Conservation (phyloP, 1,140 invertebrate species). For the Nixonia krombeini region DNA sequence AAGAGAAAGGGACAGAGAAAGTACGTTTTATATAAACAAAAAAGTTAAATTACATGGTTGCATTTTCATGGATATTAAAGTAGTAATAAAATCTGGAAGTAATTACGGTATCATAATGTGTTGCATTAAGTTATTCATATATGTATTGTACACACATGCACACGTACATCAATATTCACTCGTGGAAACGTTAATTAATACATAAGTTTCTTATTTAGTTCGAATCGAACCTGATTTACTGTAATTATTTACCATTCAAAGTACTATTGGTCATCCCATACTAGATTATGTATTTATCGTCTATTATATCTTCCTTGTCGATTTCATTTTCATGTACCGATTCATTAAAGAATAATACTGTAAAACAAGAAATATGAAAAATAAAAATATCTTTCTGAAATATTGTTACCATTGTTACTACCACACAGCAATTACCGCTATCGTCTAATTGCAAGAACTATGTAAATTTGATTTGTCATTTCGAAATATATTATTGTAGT, state of each 20-base stretch:
- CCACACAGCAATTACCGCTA: no score
- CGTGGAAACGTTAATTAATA: slow-evolving; percentile 22
- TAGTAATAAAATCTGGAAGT: slow-evolving; percentile 10
- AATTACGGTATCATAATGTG: no score
- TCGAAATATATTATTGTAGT: no score
- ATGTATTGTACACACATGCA: slow-evolving; percentile 24
- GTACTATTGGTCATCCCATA: slow-evolving; percentile 48
- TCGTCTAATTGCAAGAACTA: no score
- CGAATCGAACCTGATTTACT: slow-evolving; percentile 11
- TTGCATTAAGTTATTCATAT: no score
- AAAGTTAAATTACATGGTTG: slow-evolving; percentile 16
- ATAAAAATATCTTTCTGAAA: slow-evolving; percentile 56
- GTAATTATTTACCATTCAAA: slow-evolving; percentile 13
- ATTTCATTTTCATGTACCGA: slow-evolving; percentile 61
- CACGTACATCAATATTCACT: slow-evolving; percentile 44
- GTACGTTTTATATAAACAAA: slow-evolving; percentile 25
- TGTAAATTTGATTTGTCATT: no score
- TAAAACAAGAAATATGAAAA: slow-evolving; percentile 54
- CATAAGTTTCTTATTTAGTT: slow-evolving; percentile 42
- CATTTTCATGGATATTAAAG: slow-evolving; percentile 14
- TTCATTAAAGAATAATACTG: slow-evolving; percentile 59
- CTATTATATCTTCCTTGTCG: slow-evolving; percentile 59
- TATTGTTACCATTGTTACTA: no score
- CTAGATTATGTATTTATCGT: slow-evolving; percentile 55
- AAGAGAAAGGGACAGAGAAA: slow-evolving; percentile 8